phyloP scores from a whole-genome alignment of 2,888 invertebrate genomes.

The Drosophila suboccidentalis region DNA sequence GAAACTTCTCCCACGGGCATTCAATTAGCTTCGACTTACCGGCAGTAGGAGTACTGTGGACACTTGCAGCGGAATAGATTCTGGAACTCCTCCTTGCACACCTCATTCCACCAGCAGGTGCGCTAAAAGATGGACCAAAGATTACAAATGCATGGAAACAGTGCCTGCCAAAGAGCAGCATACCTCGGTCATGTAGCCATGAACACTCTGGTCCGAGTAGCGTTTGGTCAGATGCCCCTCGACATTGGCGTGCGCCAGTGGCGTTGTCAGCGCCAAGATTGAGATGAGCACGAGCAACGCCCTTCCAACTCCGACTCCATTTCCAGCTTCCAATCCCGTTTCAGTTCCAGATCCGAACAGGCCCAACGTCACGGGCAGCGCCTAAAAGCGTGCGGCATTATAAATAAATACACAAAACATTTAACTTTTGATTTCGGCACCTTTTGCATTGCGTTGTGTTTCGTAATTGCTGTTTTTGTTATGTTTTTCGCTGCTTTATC shows the following conservation, averaged over 20 bases:
- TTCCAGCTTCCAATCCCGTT: slow-evolving; percentile 17
- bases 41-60: slow-evolving; percentile 94
- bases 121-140: slow-evolving; percentile 87
- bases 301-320: neutral
- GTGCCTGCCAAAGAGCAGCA: slow-evolving; percentile 36
- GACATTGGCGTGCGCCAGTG: slow-evolving; percentile 40
- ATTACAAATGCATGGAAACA: neutral
- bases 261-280: slow-evolving; percentile 28
- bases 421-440: slow-evolving; percentile 25
- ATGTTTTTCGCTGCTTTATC: slow-evolving; percentile 47
- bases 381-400: slow-evolving; percentile 35
- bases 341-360: slow-evolving; percentile 2
- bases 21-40: slow-evolving; percentile 80
- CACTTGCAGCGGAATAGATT: slow-evolving; percentile 94
- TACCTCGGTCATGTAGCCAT: slow-evolving; percentile 94
- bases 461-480: slow-evolving; percentile 52
- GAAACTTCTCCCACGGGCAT: neutral
- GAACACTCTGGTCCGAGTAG: slow-evolving; percentile 92
- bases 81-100: slow-evolving; percentile 96
- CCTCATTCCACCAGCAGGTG: slow-evolving; percentile 97
- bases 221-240: slow-evolving; percentile 87
- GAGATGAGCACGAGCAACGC: slow-evolving; percentile 49
- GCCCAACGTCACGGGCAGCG: slow-evolving; percentile 43
- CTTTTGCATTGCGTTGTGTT: slow-evolving; percentile 64
- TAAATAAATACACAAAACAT: slow-evolving; percentile 30